These are phyloP conservation scores for Beroe forskalii DNA, from an alignment of 37 sponge, comb jelly and placozoan species.

Conservation along the genomic window DNA sequence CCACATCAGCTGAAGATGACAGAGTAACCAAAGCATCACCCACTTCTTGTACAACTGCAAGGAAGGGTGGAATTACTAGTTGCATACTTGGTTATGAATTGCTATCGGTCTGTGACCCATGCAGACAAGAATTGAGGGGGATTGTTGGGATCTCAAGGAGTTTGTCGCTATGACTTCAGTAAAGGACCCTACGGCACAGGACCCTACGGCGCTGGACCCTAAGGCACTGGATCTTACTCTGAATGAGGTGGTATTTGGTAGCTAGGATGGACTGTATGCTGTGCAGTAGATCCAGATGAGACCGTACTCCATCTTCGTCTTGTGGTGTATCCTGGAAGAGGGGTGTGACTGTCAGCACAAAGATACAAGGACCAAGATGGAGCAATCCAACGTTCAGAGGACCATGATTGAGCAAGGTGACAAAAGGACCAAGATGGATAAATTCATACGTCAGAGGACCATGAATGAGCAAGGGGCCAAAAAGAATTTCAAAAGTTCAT, in stretches of 20 bases:
- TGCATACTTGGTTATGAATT: background rate
- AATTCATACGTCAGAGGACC: too few species aligned
- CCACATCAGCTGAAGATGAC: constrained; percentile 54
- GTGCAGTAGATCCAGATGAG: constrained; percentile 26
- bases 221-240: too few species aligned
- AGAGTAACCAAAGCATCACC: constrained; percentile 29
- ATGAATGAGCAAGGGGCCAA: too few species aligned
- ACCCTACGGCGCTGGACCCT: too few species aligned
- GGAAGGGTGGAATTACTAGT: background rate
- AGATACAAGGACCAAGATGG: too few species aligned
- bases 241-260: constrained; percentile 42
- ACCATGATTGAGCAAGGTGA: too few species aligned
- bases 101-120: background rate
- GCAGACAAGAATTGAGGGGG: background rate
- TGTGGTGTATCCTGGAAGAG: constrained; percentile 5
- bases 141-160: background rate
- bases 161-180: too few species aligned
- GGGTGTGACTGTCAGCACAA: too few species aligned
- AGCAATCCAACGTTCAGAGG: too few species aligned
- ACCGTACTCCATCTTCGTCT: constrained; percentile 21
- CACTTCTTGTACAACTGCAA: constrained; percentile 38
- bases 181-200: too few species aligned
- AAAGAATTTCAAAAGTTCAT: too few species aligned
- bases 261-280: constrained; percentile 17
- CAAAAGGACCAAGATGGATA: too few species aligned